Conservation (phyloP, 1,140 invertebrate genomes). For the Platyscapa corneri region DNA sequence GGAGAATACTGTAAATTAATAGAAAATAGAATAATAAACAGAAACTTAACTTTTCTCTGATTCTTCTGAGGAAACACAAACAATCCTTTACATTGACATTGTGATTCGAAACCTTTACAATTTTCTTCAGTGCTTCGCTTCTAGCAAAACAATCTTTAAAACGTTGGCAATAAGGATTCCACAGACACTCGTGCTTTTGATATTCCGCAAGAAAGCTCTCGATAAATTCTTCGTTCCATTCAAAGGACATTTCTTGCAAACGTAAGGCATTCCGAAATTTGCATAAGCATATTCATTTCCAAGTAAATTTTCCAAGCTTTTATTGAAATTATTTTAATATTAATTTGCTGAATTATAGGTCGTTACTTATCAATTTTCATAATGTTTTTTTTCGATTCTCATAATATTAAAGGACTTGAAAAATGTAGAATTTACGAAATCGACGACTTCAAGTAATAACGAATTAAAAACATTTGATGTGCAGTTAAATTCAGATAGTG, state of each 20-base stretch:
- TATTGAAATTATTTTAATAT: neutral
- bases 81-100: conserved; percentile 57
- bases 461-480: conserved; percentile 11
- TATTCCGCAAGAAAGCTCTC: conserved; percentile 60
- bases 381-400: neutral
- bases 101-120: conserved; percentile 57
- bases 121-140: conserved; percentile 55
- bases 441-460: conserved; percentile 15
- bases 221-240: conserved; percentile 60
- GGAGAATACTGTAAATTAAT: neutral
- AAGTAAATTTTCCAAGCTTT: neutral
- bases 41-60: conserved; percentile 56
- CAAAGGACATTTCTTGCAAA: conserved; percentile 51
- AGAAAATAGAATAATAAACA: too few species aligned
- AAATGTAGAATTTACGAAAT: neutral
- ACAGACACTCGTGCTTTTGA: conserved; percentile 62
- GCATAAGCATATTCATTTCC: neutral
- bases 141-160: conserved; percentile 59
- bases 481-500: conserved; percentile 3
- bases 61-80: conserved; percentile 53
- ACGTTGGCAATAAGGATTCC: conserved; percentile 60
- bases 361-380: conserved; percentile 35
- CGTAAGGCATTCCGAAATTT: neutral
- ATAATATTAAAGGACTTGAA: conserved; percentile 3
- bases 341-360: neutral